Conservation (phyloP, 2,113 vertebrate genomes). For the Bos javanicus region DNA sequence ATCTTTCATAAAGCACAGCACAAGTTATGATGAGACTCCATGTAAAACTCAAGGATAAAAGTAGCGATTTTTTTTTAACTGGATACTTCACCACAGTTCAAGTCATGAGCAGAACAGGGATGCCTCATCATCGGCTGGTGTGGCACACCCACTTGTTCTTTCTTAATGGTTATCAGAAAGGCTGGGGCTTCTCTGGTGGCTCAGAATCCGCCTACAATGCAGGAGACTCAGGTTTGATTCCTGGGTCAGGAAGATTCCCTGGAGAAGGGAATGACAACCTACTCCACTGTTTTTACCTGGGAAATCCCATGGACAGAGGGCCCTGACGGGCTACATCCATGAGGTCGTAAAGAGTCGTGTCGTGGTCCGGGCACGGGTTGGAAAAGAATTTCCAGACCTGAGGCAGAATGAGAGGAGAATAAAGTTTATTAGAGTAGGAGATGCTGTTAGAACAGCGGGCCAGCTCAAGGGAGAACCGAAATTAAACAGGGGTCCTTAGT, state of each 20-base stretch:
- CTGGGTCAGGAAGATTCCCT: neutral
- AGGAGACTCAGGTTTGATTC: neutral
- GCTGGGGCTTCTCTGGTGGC: neutral
- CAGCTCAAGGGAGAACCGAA: neutral
- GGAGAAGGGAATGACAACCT: neutral
- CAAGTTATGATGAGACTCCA: neutral
- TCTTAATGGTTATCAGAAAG: neutral
- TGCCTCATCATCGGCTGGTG: rapidly evolving
- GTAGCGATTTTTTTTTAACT: neutral
- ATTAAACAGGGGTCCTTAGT: neutral
- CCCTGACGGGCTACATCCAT: neutral
- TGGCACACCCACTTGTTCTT: rapidly evolving
- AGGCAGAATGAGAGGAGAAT: neutral
- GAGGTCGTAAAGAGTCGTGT: neutral
- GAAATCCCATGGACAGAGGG: neutral
- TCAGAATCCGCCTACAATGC: neutral
- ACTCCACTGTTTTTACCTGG: neutral
- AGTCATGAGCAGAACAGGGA: neutral
- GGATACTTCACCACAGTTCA: neutral
- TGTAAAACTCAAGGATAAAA: neutral
- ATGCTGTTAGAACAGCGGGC: neutral
- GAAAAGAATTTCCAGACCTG: neutral
- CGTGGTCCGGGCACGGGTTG: rapidly evolving
- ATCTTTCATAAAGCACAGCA: neutral
- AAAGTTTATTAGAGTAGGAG: neutral